phyloP scores from a whole-genome alignment of 2,888 invertebrate species.

The Biston betularia region DNA sequence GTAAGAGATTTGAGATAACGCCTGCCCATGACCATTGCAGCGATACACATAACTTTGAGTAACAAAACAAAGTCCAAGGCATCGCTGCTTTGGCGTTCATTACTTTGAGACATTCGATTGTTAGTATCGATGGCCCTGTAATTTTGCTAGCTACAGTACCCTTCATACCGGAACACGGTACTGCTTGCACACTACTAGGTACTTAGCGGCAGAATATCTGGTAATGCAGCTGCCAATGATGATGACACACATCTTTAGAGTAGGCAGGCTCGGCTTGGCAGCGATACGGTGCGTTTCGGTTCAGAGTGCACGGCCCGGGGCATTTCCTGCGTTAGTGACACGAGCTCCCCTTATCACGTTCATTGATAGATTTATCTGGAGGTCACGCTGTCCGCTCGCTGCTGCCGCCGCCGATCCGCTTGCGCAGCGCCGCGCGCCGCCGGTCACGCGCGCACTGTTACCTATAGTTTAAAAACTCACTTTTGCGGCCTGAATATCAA shows the following conservation, averaged over 20 bases:
- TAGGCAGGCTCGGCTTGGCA: constrained; percentile 19
- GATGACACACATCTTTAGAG: constrained; percentile 40
- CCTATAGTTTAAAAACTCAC: background rate
- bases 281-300: constrained; percentile 57
- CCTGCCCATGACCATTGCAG: no score
- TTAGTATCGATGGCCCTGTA: no score
- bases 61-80: no score
- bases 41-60: no score
- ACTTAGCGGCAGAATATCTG: no score
- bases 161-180: no score
- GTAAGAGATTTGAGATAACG: no score
- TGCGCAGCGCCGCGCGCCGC: constrained; percentile 25
- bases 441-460: constrained; percentile 54
- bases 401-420: constrained; percentile 49
- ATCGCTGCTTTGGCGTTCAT: no score
- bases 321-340: constrained; percentile 79
- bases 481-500: no score
- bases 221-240: background rate
- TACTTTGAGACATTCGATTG: no score
- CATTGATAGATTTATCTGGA: constrained; percentile 85
- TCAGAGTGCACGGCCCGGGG: constrained; percentile 70
- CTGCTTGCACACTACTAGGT: no score
- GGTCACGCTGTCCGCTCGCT: constrained; percentile 65
- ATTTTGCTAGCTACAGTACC: no score
- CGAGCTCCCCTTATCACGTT: constrained; percentile 80